Evolutionary conservation across 1,140 invertebrate genomes (phyloP).

Genomic region (Ips nitidus): DNA sequence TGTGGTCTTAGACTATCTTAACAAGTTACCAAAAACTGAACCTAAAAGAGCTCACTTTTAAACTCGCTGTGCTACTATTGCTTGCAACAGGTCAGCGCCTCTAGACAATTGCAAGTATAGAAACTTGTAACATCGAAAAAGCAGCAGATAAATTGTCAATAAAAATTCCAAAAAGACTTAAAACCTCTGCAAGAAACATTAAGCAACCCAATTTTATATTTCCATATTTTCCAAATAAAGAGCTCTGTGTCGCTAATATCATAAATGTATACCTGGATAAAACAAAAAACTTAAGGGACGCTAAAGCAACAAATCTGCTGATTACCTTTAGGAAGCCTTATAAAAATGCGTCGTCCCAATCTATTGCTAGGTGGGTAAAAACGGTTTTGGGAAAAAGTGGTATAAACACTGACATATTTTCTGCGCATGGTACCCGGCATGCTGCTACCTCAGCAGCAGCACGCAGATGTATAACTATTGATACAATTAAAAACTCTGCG

Average conservation of each 20-base stretch:
- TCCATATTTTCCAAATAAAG: slow-evolving; percentile 3
- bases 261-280: slow-evolving; percentile 1
- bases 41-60: slow-evolving; percentile 11
- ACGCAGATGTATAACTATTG: slow-evolving; percentile 2
- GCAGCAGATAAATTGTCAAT: not conserved
- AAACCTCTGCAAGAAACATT: slow-evolving; percentile 10
- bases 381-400: too few species aligned
- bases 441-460: slow-evolving; percentile 25
- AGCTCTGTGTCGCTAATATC: slow-evolving; percentile 3
- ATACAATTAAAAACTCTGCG: slow-evolving; percentile 12
- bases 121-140: slow-evolving; percentile 2
- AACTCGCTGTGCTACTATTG: slow-evolving; percentile 11
- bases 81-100: slow-evolving; percentile 6
- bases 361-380: slow-evolving; percentile 7
- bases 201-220: slow-evolving; percentile 9
- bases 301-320: not conserved
- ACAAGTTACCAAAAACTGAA: not conserved
- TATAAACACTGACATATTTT: slow-evolving; percentile 22
- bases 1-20: slow-evolving; percentile 8
- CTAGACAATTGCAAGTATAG: slow-evolving; percentile 10
- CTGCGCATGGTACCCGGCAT: slow-evolving; percentile 31
- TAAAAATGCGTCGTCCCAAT: slow-evolving; percentile 3
- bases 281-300: not conserved
- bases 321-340: slow-evolving; percentile 18
- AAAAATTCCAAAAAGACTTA: slow-evolving; percentile 12